Base-by-base conservation (phyloP, 2,888 invertebrate species). In the Ormyrus labotus region DNA sequence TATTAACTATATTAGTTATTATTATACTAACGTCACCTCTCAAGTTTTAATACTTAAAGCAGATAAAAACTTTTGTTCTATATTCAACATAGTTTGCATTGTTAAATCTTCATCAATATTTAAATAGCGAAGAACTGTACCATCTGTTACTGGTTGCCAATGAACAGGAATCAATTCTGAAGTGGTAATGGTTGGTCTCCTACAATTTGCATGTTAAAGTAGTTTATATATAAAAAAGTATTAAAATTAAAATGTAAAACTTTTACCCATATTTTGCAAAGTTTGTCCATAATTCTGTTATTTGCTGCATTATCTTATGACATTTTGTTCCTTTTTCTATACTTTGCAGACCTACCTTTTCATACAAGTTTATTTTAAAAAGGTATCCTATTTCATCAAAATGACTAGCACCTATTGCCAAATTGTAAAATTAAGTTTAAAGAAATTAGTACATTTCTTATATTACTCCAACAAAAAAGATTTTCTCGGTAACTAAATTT, bases 231-330 rank as follows among this genome's bases (percentile, higher is more conserved):
- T 53, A 53, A 68, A 10, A n/a, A 47, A 69, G n/a, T 57, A 5
- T 51, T 48, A 63, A 53, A 60, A 19, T 53, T 13, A 19, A 6
- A 64, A 34, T 34, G 34, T 34, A 34, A 34, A 34, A 34, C 34
- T 34, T 80, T 7, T 83, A 88, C 90, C 90, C 90, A 5, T 88
- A 89, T 81, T 87, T 90, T 0, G 90, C 90, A 51, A 90, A 90
- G 75, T 89, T 83, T 0, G 88, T 89, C 90, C 90, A 90, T 86
- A 90, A 85, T 82, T 87, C 84, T 0, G 87, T 87, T 48, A 90
- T 78, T n/a, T 82, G 81, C 55, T 89, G 82, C 68, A 86, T 85
- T 3, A 89, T 53, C 64, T 67, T 82, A 48, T 85, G 81, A 5
- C 84, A 84, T 2, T 73, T 80, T 0, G 83, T 45, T 6, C 70